Evolutionary conservation across 2,888 invertebrate species (phyloP), one percentile per base, ranked within the genome.

Genomic region (Limulus polyphemus): DNA sequence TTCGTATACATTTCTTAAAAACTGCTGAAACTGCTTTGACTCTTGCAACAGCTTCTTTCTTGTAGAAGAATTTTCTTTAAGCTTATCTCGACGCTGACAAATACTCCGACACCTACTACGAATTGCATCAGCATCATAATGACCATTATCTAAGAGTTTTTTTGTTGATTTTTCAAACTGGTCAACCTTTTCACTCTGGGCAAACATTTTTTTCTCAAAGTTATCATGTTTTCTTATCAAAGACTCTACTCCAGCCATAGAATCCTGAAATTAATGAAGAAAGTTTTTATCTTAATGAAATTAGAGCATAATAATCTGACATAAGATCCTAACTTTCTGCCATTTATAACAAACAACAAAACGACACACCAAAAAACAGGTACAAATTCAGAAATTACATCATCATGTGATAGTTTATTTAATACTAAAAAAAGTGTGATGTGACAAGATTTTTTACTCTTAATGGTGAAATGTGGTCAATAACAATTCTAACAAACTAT

Each of bases 141-240:
- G 88, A 13, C 83, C 82, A 0, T 83, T 81, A 1, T 82, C 77
- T 13, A 87, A 75, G 62, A 88, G 81, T 58, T 83, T 82, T 11
- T 77, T 78, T 0, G 86, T 86, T 72, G 87, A 84, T 68, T 81
- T 81, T 72, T 85, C 83, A 69, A 90, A 75, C 65, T 89, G 87
- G 56, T 84, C 84, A 1, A 91, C 85, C 74, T 85, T 83, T 63
- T 87, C 76, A 32, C 87, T 81, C 67, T 94, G 89, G 56, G 88
- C 88, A 62, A 82, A 81, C 16, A 90, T 78, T 62, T 92, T 86
- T 74, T 89, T 89, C 72, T 90, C 87, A 78, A 98, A 98, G 67
- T 90, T 90, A 59, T 87, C 85, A 75, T 98, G 97, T 74, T 95
- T 95, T 67, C 90, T 83, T 58, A 94, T 83, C 16, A 98, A 78